These are phyloP conservation scores for Hippocampus abdominalis DNA, from an alignment of 2,113 vertebrate genomes.

Conservation along the genomic window DNA sequence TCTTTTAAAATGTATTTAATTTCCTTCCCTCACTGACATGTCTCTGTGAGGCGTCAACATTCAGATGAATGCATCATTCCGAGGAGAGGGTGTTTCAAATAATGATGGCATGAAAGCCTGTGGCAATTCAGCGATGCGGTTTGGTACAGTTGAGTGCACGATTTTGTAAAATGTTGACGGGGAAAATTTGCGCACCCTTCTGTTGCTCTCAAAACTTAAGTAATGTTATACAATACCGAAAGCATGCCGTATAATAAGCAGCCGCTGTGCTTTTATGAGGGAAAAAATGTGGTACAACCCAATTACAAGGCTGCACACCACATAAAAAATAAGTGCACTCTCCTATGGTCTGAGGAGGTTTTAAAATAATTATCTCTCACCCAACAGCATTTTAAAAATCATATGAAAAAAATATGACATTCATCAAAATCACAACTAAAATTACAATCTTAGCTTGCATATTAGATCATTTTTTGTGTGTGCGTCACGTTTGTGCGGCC, in stretches of 20 bases:
- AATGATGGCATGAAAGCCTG: constrained; percentile 14
- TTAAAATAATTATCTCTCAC: not conserved
- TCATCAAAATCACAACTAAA: not conserved
- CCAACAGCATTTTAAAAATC: not conserved
- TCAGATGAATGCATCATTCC: constrained; percentile 68
- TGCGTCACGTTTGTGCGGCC: not conserved
- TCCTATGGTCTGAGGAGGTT: not conserved
- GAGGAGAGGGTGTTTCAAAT: constrained; percentile 46
- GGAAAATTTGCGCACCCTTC: not conserved
- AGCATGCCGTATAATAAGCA: not conserved
- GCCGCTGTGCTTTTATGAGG: no score
- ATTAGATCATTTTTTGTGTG: not conserved
- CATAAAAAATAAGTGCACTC: not conserved
- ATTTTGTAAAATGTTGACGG: not conserved
- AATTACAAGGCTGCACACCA: not conserved
- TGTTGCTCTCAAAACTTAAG: not conserved
- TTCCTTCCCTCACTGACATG: constrained; percentile 27
- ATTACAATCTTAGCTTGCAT: not conserved
- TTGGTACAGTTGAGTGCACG: not conserved
- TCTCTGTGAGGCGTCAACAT: constrained; percentile 36
- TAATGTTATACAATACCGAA: not conserved
- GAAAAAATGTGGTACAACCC: not conserved
- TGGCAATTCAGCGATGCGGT: not conserved
- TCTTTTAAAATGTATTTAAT: constrained; percentile 21
- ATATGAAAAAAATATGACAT: not conserved